Conservation (phyloP, 1,140 invertebrate genomes). For the Drosophila parabipectinata region DNA sequence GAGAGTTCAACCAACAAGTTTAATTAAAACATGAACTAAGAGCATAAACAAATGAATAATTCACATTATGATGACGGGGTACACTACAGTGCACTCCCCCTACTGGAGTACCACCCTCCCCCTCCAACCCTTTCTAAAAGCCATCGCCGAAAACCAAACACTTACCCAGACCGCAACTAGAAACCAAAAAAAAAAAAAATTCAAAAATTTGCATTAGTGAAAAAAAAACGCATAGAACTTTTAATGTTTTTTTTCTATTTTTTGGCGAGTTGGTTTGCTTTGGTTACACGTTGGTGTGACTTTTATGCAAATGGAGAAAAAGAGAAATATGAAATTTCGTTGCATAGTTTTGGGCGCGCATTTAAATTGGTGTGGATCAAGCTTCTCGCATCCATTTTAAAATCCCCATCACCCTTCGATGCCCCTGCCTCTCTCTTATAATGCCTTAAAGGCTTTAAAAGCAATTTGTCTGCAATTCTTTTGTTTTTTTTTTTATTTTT, state of each 20-base stretch:
- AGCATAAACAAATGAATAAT: slow-evolving; percentile 76
- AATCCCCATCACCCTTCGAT: neutral
- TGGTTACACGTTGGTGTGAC: slow-evolving; percentile 22
- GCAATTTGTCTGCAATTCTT: slow-evolving; percentile 66
- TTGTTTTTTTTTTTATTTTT: neutral
- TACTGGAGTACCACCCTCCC: neutral
- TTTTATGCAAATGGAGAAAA: slow-evolving; percentile 68
- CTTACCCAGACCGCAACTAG: slow-evolving; percentile 43
- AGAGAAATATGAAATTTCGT: slow-evolving; percentile 44
- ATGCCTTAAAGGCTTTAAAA: slow-evolving; percentile 80
- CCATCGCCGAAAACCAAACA: slow-evolving; percentile 37
- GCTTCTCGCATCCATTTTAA: slow-evolving; percentile 11
- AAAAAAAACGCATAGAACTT: slow-evolving; percentile 1
- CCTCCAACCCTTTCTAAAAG: neutral
- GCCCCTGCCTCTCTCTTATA: neutral
- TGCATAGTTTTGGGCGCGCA: slow-evolving; percentile 69
- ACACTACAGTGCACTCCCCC: neutral
- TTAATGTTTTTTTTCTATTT: neutral
- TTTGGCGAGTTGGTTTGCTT: neutral
- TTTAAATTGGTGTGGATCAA: slow-evolving; percentile 60
- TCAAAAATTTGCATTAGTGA: slow-evolving; percentile 32
- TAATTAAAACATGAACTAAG: slow-evolving; percentile 75
- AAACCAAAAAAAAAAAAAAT: slow-evolving; percentile 26
- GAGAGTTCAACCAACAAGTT: slow-evolving; percentile 27
- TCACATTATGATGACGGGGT: slow-evolving; percentile 59